These are phyloP conservation scores for Xyrichtys novacula DNA, from an alignment of 2,797 vertebrate species.

Conservation along the genomic window DNA sequence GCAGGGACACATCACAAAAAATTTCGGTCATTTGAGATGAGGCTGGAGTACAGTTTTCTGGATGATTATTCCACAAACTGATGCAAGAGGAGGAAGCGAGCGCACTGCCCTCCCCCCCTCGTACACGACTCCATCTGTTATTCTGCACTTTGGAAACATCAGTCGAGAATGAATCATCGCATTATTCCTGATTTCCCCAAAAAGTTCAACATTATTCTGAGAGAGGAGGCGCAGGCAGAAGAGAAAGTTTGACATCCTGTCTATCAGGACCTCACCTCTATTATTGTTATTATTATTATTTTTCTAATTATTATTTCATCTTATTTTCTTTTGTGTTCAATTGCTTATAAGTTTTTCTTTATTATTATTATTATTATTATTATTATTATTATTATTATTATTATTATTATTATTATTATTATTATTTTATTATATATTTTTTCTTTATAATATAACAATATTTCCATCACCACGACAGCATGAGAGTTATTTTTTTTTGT, in stretches of 20 bases:
- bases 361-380: too few species aligned
- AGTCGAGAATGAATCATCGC: constrained; percentile 20
- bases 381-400: too few species aligned
- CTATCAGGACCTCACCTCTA: not conserved
- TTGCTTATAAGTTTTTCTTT: too few species aligned
- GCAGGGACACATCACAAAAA: constrained; percentile 36
- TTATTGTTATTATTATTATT: too few species aligned
- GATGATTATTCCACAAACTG: constrained; percentile 41
- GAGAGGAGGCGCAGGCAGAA: not conserved
- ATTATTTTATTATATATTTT: too few species aligned
- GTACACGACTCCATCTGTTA: constrained; percentile 11
- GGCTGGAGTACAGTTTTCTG: constrained; percentile 45
- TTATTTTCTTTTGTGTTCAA: too few species aligned
- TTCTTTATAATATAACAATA: too few species aligned
- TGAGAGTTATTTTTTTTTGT: too few species aligned
- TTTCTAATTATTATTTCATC: too few species aligned
- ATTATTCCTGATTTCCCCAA: constrained; percentile 9
- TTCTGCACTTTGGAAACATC: constrained; percentile 23
- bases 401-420: too few species aligned
- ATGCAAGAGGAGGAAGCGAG: constrained; percentile 9
- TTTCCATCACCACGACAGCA: too few species aligned
- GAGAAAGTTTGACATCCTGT: not conserved
- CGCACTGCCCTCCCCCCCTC: not conserved
- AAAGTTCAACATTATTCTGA: not conserved
- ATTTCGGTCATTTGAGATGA: constrained; percentile 52